A percentile compares a stretch with the other conserved stretches of the same genome.
Evolutionary conservation across 2,888 invertebrate genomes (phyloP).

Genomic region (Heliconius ismenius): DNA sequence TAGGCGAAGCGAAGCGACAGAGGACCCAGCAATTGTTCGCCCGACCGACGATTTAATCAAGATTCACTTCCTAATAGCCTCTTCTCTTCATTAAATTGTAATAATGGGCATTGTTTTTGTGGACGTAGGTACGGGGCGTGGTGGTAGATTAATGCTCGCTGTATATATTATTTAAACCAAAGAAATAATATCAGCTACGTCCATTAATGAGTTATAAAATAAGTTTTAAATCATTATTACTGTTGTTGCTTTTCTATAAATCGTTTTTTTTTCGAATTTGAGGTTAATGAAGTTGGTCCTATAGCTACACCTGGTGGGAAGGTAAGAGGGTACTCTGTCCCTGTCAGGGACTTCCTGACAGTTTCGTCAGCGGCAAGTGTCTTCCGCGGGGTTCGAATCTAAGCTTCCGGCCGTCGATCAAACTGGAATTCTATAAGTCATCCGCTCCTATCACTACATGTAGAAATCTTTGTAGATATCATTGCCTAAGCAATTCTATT

Average conservation of each 20-base stretch:
- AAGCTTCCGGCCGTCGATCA: too few relatives aligned
- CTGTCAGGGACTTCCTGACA: too few relatives aligned
- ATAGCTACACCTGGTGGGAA: too few relatives aligned
- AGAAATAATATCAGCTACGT: constrained; percentile 18
- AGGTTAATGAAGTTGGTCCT: too few relatives aligned
- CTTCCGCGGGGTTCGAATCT: too few relatives aligned
- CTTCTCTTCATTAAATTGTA: constrained; percentile 78
- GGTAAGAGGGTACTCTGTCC: too few relatives aligned
- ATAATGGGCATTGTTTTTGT: constrained; percentile 72
- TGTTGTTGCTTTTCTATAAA: not conserved
- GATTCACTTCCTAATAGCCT: constrained; percentile 71
- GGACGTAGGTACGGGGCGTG: constrained; percentile 61
- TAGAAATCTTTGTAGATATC: too few relatives aligned
- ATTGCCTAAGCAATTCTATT: too few relatives aligned
- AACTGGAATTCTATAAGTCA: too few relatives aligned
- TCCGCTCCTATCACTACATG: too few relatives aligned
- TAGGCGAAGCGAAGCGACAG: constrained; percentile 63
- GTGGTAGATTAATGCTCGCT: constrained; percentile 45
- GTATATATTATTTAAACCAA: constrained; percentile 25
- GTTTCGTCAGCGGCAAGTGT: too few relatives aligned
- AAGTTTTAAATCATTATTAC: constrained; percentile 8
- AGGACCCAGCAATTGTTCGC: constrained; percentile 65
- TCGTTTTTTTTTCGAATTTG: too few relatives aligned
- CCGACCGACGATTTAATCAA: constrained; percentile 77
- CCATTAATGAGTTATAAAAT: constrained; percentile 20